phyloP scores from a whole-genome alignment of 2,113 vertebrate species.

The Heteronetta atricapilla region DNA sequence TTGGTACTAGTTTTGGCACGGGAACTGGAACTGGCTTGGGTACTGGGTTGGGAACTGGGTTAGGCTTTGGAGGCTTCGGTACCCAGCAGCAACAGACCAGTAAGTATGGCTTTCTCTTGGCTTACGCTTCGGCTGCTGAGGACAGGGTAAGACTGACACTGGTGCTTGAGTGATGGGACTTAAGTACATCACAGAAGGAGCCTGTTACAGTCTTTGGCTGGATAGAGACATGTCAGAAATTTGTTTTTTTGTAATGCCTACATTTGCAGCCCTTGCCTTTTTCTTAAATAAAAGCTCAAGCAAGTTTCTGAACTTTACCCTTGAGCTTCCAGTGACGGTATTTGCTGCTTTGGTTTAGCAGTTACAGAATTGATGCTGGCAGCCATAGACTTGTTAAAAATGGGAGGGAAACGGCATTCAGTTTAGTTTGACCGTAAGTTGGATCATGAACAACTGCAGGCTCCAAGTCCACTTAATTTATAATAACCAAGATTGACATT shows the following conservation, averaged over 20 bases:
- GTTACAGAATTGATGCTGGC: background rate
- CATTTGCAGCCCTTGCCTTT: background rate
- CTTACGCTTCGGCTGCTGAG: background rate
- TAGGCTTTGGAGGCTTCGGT: constrained; percentile 90
- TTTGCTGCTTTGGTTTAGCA: background rate
- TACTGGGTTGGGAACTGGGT: constrained; percentile 84
- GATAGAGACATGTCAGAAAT: background rate
- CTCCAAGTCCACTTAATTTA: background rate
- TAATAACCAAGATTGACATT: background rate
- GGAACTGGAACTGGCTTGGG: constrained; percentile 86
- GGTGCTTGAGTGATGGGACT: rapidly evolving
- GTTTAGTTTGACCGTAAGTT: background rate
- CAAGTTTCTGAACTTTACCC: background rate
- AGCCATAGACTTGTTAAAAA: background rate
- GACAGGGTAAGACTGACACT: background rate
- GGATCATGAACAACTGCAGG: background rate
- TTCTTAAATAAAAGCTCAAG: background rate
- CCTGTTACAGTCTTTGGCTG: background rate
- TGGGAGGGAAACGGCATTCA: background rate
- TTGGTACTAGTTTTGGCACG: constrained; percentile 87
- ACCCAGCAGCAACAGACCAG: constrained; percentile 83
- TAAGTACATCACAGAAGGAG: background rate
- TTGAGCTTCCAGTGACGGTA: background rate
- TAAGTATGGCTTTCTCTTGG: constrained; percentile 59
- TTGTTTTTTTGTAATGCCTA: background rate